Evolutionary conservation across 2,797 vertebrate genomes (phyloP), one percentile per base, ranked within the genome.

Genomic region (Masticophis lateralis): DNA sequence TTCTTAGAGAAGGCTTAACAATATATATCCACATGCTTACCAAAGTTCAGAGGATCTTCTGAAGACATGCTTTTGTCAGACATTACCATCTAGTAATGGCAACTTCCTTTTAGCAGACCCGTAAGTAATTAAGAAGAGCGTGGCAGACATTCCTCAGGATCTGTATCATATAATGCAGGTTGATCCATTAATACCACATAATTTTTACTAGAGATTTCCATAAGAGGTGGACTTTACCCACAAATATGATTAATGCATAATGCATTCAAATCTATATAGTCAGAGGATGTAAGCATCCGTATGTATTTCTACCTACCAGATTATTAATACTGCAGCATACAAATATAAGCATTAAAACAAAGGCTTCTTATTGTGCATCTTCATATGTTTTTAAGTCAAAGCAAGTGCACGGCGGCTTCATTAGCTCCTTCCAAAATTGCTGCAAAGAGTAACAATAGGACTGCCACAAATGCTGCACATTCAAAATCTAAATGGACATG

Each of bases 401-500:
- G 95, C 92, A 37, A 96, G 94, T 92, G 61, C 91, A 1, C 8
- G 0, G 16, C 56, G 25, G 88, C 0, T 28, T 90, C 93, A 94
- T 96, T 94, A 96, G 94, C 89, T 93, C 91, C 88, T 95, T 93
- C 91, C 51, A 94, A 95, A 96, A 83, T 47, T 89, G 47, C 66
- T 74, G 47, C 66, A 88, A 91, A 93, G 53, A 87, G 91, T 91
- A 92, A 93, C 90, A 92, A 95, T 91, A 93, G 69, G 91, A 61
- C 92, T 95, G 16, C 53, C 93, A 69, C 83, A 94, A 94, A 28
- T 25, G 18, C 0, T 4, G 57, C 61, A 91, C 16, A 0, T 89
- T 94, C 93, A 95, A 94, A 92, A 95, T 91, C 55, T 88, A 93
- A 94, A 93, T 92, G 92, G 95, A 93, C 95, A 94, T 95, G 96